Evolutionary conservation across 64 coral and sea anemone species (phyloP).

Genomic region (Exaiptasia diaphana): DNA sequence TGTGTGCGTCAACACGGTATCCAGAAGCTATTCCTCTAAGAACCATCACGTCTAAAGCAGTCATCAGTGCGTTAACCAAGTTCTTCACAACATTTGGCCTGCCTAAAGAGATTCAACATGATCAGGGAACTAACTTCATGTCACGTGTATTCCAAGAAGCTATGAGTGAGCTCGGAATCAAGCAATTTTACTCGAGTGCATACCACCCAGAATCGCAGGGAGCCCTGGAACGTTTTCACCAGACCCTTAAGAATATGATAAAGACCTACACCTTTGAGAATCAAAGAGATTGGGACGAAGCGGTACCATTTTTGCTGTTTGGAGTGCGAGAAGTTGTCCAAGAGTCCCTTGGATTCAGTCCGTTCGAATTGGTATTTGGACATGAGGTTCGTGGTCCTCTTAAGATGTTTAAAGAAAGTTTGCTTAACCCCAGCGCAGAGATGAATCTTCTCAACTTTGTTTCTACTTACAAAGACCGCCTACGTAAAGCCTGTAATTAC

Average conservation of each 20-base stretch:
- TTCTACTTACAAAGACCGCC: not conserved
- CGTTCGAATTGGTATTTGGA: constrained; percentile 51
- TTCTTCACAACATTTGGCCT: constrained; percentile 41
- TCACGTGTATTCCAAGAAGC: constrained; percentile 41
- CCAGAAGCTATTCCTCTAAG: constrained; percentile 57
- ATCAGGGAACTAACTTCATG: too few relatives aligned
- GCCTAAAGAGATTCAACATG: constrained; percentile 39
- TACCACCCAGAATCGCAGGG: constrained; percentile 51
- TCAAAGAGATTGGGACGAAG: constrained; percentile 40
- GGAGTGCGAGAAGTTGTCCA: not conserved
- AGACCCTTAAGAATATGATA: constrained; percentile 40
- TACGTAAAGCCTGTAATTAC: constrained; percentile 8
- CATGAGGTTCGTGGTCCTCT: constrained; percentile 44
- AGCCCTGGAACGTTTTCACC: constrained; percentile 40
- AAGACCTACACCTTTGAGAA: constrained; percentile 3
- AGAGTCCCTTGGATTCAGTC: constrained; percentile 22
- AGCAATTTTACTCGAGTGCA: constrained; percentile 44
- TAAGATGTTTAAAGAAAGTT: constrained; percentile 24
- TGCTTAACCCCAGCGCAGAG: not conserved
- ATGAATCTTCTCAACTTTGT: constrained; percentile 29
- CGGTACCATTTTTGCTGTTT: constrained; percentile 24
- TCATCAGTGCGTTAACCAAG: constrained; percentile 41
- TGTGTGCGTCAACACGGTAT: constrained; percentile 38
- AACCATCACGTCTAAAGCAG: constrained; percentile 46
- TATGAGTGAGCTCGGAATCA: constrained; percentile 32